Conservation (phyloP, 2,888 invertebrate species). For the Ceramica pisi region DNA sequence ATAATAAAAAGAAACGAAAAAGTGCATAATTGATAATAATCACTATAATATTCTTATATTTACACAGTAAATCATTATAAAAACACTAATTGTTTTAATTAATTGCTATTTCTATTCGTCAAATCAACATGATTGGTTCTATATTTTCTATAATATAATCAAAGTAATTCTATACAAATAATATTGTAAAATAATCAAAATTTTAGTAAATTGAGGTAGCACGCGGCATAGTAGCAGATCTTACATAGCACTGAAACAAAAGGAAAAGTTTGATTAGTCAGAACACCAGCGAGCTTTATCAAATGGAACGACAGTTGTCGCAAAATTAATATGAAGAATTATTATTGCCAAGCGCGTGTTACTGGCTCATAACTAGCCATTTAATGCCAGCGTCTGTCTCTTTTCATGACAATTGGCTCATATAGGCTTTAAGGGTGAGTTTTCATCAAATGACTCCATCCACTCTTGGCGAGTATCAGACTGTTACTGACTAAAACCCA, state of each 20-base stretch:
- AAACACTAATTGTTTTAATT: conserved; percentile 67
- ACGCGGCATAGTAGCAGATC: neutral
- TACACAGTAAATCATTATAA: conserved; percentile 72
- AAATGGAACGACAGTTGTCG: no score
- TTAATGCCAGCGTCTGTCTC: no score
- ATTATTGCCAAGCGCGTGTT: no score
- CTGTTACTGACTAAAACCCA: no score
- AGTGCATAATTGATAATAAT: conserved; percentile 69
- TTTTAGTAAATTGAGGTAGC: conserved; percentile 42
- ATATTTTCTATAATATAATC: conserved; percentile 65
- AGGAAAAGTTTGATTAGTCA: neutral
- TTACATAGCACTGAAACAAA: conserved; percentile 71
- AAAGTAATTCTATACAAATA: conserved; percentile 62
- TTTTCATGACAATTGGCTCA: no score
- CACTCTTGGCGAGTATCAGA: no score
- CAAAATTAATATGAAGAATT: no score
- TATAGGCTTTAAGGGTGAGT: no score
- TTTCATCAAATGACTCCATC: no score
- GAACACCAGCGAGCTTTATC: no score
- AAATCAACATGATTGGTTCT: conserved; percentile 72
- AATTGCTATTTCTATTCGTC: conserved; percentile 61
- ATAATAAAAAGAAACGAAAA: conserved; percentile 82
- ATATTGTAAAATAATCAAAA: conserved; percentile 65
- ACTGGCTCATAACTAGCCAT: no score
- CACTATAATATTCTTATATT: conserved; percentile 67